phyloP scores from a whole-genome alignment of 1,140 invertebrate species.

The Drosophila arawakana region DNA sequence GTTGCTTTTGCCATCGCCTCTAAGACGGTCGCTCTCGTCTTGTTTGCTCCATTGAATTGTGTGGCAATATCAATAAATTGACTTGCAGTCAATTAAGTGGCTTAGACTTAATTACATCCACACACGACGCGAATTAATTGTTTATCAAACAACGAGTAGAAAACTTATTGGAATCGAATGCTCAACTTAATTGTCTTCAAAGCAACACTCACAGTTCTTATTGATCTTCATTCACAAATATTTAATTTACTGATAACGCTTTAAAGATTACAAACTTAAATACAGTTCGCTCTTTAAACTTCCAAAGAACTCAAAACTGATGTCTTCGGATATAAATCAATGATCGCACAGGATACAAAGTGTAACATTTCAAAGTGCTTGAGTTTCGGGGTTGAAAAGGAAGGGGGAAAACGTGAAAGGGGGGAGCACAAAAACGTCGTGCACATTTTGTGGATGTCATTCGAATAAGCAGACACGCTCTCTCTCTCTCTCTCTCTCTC shows the following conservation, averaged over 20 bases:
- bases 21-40: slow-evolving; percentile 39
- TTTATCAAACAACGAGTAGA: neutral
- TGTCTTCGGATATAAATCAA: too few species aligned
- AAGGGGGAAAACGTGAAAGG: slow-evolving; percentile 1
- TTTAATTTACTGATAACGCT: neutral
- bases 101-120: neutral
- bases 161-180: neutral
- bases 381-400: slow-evolving; percentile 27
- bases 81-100: slow-evolving; percentile 9
- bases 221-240: neutral
- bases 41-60: slow-evolving; percentile 23
- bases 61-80: slow-evolving; percentile 22
- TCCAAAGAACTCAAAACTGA: too few species aligned
- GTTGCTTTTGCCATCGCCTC: slow-evolving; percentile 34
- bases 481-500: slow-evolving; percentile 7
- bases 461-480: slow-evolving; percentile 40
- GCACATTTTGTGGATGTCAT: slow-evolving; percentile 62
- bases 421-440: slow-evolving; percentile 2
- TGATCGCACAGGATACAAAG: too few species aligned
- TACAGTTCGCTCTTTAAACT: too few species aligned
- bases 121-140: slow-evolving; percentile 1
- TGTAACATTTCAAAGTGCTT: slow-evolving; percentile 12
- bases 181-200: neutral
- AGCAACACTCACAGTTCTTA: neutral
- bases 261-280: neutral